Conservation (phyloP, 2,113 vertebrate species). For the Prunella himalayana region DNA sequence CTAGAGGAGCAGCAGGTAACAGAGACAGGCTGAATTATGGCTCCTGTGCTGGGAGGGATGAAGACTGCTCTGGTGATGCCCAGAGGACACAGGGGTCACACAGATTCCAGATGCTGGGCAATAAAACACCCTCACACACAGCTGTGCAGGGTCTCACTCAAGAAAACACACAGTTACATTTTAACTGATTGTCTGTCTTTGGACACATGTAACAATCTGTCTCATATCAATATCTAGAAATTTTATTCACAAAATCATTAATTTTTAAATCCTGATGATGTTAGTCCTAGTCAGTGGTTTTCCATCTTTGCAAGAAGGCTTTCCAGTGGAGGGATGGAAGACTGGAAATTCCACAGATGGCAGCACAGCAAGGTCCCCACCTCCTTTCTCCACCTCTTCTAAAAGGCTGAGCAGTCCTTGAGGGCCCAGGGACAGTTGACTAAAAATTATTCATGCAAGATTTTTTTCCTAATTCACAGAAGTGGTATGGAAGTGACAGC, state of each 20-base stretch:
- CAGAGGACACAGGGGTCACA: neutral
- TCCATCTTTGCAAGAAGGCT: neutral
- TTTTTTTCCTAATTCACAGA: neutral
- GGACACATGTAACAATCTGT: neutral
- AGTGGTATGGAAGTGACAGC: neutral
- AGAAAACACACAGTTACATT: neutral
- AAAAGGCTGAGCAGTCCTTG: neutral
- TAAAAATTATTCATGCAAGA: neutral
- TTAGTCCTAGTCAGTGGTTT: neutral
- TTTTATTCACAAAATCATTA: neutral
- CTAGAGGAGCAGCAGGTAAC: neutral
- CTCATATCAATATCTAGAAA: neutral
- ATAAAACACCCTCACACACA: fast-evolving
- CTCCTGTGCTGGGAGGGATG: neutral
- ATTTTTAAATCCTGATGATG: neutral
- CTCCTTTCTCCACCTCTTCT: neutral
- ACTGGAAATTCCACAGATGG: neutral
- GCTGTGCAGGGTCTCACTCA: fast-evolving
- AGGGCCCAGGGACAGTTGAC: neutral
- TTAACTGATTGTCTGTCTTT: neutral
- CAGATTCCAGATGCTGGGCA: neutral
- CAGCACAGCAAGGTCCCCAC: neutral
- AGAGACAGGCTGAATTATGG: neutral
- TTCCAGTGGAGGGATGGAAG: neutral
- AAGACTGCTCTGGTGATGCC: neutral